A percentile compares a stretch with the other conserved stretches of the same genome.
phyloP scores from a whole-genome alignment of 2,888 invertebrate species.

The Drosophila glabriapex region DNA sequence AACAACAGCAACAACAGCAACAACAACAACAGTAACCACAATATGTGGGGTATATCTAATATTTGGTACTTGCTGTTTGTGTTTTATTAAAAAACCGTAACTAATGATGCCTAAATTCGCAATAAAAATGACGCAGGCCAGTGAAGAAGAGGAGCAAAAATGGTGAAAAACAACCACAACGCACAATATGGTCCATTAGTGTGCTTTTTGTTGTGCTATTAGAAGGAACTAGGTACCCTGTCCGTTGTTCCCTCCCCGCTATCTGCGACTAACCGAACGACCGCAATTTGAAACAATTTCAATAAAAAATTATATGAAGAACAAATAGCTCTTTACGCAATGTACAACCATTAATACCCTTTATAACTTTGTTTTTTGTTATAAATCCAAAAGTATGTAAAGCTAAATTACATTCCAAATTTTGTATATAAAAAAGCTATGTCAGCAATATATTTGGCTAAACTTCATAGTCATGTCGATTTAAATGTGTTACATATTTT shows the following conservation, averaged over 20 bases:
- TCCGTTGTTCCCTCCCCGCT: not conserved
- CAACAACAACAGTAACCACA: constrained; percentile 1
- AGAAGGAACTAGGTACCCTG: constrained; percentile 50
- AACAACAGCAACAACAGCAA: not conserved
- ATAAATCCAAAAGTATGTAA: not conserved
- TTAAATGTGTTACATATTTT: not conserved
- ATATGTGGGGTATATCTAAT: constrained; percentile 35
- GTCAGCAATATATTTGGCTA: not conserved
- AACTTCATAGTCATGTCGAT: not conserved
- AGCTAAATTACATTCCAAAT: not conserved
- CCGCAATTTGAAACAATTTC: constrained; percentile 81
- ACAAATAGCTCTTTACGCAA: not conserved
- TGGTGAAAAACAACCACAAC: constrained; percentile 42
- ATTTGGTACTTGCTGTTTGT: constrained; percentile 64
- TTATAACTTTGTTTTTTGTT: not conserved
- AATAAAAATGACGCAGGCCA: constrained; percentile 71
- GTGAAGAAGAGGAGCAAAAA: constrained; percentile 1
- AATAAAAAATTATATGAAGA: constrained; percentile 68
- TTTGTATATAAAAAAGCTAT: not conserved
- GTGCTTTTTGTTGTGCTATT: constrained; percentile 71
- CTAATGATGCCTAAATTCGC: constrained; percentile 82
- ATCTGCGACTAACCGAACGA: constrained; percentile 18
- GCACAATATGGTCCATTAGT: constrained; percentile 82
- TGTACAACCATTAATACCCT: constrained; percentile 7
- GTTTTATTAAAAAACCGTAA: constrained; percentile 82